Evolutionary conservation across 1,140 invertebrate species (phyloP), one percentile per base, ranked within the genome.

Genomic region (Pseudachorutes palmiensis): DNA sequence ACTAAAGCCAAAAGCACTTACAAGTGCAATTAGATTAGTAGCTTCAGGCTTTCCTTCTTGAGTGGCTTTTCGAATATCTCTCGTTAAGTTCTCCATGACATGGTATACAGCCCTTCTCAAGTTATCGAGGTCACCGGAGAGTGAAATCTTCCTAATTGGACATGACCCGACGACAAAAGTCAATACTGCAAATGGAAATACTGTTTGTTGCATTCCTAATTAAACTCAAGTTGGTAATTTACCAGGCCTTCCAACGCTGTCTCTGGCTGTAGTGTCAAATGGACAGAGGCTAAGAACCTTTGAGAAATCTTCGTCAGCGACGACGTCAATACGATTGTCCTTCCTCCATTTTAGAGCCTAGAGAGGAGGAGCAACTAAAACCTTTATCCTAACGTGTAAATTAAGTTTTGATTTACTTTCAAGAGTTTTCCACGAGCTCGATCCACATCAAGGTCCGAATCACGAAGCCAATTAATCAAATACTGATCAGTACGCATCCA

Each of bases 401-500:
- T 12, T 19, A 9, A 45, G 19, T 45, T 12, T 12, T 24, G 55
- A 58, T 9, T 58, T 58, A 58, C 55, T 29, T 22, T 9, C 9
- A 14, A 9, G 5, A 58, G 28, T 58, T 58, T 58, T 9, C 5
- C 55, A 12, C 55, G n/a, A 9, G 55, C 55, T 24, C 28, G 5
- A 24, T 58, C 28, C n/a, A 58, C 5, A 24, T 58, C 55, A 9
- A 58, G 22, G 22, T 58, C 5, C 22, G 9, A 5, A 9, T 9
- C 9, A 14, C 55, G n/a, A 9, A 58, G 55, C 55, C 55, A 58
- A 9, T 22, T 5, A 24, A 58, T 58, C 55, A 58, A 58, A 22
- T 58, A 58, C 55, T 58, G 55, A 22, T 58, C 55, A 22, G 55
- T 58, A 5, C 5, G 5, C 55, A 58, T 58, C 5, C 22, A 24